These are phyloP conservation scores for Plecotus auritus DNA, from an alignment of 2,113 vertebrate genomes.

Conservation along the genomic window DNA sequence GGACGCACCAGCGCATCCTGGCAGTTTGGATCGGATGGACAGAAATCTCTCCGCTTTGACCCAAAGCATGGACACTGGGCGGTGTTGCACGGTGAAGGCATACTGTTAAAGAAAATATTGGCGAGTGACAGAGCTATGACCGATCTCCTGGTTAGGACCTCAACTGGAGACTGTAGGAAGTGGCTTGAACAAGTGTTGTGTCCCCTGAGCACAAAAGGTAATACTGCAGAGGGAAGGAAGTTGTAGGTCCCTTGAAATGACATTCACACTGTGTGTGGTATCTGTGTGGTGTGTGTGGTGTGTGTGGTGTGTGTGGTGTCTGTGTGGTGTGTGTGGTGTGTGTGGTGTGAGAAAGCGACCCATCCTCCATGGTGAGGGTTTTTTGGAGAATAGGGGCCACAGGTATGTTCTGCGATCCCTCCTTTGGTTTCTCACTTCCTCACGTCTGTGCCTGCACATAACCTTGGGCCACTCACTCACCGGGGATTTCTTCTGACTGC, in stretches of 20 bases:
- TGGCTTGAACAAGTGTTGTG: neutral
- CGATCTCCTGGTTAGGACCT: neutral
- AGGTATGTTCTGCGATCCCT: no score
- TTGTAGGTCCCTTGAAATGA: neutral
- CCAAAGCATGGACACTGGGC: neutral
- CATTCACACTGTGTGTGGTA: neutral
- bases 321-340: no score
- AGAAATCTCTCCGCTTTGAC: neutral
- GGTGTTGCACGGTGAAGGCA: neutral
- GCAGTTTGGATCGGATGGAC: neutral
- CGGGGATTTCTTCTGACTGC: neutral
- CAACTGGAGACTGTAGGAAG: no score
- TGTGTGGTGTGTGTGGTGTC: no score
- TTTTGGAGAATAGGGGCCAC: neutral
- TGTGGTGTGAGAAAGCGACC: no score
- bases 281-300: neutral
- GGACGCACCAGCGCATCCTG: neutral
- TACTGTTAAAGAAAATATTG: neutral
- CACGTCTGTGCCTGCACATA: no score
- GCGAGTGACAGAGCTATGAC: no score
- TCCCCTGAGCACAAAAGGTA: neutral
- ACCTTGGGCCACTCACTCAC: accelerated
- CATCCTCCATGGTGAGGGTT: accelerated
- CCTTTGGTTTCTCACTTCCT: neutral
- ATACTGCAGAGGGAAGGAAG: no score